Percentiles rank a stretch among this genome's conserved stretches.
Evolutionary conservation across 2,797 vertebrate species (phyloP).

Genomic region (Phyllotis vaccarum): DNA sequence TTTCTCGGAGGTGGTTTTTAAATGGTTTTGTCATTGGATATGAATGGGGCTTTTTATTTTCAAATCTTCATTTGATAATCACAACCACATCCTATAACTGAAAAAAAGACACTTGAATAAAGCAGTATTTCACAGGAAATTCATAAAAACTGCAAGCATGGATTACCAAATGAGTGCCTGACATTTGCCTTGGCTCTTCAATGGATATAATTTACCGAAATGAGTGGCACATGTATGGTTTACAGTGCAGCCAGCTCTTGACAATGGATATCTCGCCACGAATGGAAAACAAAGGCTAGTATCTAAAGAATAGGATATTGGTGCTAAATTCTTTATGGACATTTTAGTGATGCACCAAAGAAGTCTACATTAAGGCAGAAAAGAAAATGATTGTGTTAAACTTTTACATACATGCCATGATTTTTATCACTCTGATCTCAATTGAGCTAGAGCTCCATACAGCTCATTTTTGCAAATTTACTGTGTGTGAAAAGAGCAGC

Average conservation of each 20-base stretch:
- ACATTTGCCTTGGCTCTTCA: conserved; percentile 41
- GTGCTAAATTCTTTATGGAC: conserved; percentile 37
- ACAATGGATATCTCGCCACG: neutral
- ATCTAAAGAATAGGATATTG: conserved; percentile 36
- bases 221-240: neutral
- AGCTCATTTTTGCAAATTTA: neutral
- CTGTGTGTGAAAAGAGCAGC: neutral
- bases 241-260: neutral
- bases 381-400: neutral
- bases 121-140: conserved; percentile 61
- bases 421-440: conserved; percentile 25
- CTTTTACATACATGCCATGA: conserved; percentile 42
- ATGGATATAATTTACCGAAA: neutral
- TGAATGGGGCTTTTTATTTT: conserved; percentile 70
- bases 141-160: conserved; percentile 26
- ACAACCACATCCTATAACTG: conserved; percentile 46
- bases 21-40: conserved; percentile 46
- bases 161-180: neutral
- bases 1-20: conserved; percentile 69
- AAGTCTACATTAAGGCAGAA: conserved; percentile 16
- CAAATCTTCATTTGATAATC: conserved; percentile 72
- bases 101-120: conserved; percentile 46
- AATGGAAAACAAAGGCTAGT: conserved; percentile 8
- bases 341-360: neutral
- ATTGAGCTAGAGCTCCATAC: neutral